Evolutionary conservation across 2,113 vertebrate species (phyloP).

Genomic region (Phaethon lepturus): DNA sequence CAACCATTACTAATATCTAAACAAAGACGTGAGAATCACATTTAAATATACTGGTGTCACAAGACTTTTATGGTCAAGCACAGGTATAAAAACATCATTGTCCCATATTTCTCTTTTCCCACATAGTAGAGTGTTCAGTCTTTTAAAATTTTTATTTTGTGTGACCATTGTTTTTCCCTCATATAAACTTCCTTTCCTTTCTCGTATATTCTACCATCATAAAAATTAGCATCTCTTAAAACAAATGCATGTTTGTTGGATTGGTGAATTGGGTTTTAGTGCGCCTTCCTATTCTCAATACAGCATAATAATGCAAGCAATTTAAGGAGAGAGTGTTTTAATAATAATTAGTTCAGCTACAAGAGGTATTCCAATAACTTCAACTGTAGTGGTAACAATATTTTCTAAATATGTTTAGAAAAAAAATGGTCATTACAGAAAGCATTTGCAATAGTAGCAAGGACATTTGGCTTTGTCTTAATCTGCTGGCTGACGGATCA

Average conservation of each 20-base stretch:
- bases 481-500: background rate
- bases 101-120: background rate
- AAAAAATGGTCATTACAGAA: background rate
- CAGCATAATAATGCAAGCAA: background rate
- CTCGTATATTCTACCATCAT: background rate
- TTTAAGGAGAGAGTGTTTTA: background rate
- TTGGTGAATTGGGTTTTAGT: background rate
- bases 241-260: fast-evolving
- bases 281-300: background rate
- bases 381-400: background rate
- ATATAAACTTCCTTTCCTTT: background rate
- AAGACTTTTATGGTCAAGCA: background rate
- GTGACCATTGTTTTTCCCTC: background rate
- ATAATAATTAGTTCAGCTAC: background rate
- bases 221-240: background rate
- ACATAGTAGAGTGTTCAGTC: background rate
- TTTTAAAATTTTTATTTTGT: background rate
- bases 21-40: background rate
- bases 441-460: background rate
- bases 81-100: background rate
- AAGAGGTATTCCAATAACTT: background rate
- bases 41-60: background rate
- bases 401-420: background rate
- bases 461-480: background rate
- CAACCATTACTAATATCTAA: background rate